A percentile compares a stretch with the other conserved stretches of the same genome.
Conservation (phyloP, 2,888 invertebrate genomes). For the Ormyrus thymus region DNA sequence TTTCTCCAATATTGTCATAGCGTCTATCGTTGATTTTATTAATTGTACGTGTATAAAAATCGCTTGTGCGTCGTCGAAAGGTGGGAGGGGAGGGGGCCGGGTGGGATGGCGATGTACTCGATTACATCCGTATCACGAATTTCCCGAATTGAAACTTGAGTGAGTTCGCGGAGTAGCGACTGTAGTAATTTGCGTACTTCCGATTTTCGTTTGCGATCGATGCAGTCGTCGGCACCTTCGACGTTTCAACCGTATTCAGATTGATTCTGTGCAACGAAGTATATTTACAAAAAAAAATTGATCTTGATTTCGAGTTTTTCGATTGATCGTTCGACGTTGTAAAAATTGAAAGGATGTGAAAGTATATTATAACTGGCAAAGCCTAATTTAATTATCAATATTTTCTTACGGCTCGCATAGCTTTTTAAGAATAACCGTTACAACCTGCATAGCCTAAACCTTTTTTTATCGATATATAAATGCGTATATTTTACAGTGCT, state of each 20-base stretch:
- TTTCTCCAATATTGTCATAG: slow-evolving; percentile 41
- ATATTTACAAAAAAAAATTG: not conserved
- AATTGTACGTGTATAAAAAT: slow-evolving; percentile 42
- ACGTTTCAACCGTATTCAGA: slow-evolving; percentile 21
- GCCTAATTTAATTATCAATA: not conserved
- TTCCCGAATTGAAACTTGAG: slow-evolving; percentile 14
- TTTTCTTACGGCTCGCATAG: not conserved
- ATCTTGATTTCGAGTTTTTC: slow-evolving; percentile 27
- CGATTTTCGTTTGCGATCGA: slow-evolving; percentile 16
- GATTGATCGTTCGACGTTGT: slow-evolving; percentile 1
- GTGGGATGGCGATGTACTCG: not conserved
- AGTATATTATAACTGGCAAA: not conserved
- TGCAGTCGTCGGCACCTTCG: slow-evolving; percentile 1
- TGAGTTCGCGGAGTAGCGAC: not conserved
- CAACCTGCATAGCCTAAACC: not conserved
- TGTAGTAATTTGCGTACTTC: not conserved
- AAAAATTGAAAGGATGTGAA: not conserved
- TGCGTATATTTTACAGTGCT: no score
- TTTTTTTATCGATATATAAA: no score
- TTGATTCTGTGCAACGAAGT: slow-evolving; percentile 43
- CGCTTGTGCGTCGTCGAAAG: slow-evolving; percentile 44
- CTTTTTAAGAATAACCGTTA: not conserved
- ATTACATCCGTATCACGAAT: slow-evolving; percentile 21
- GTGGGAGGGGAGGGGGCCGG: not conserved
- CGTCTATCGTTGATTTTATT: slow-evolving; percentile 50